phyloP scores from a whole-genome alignment of 2,888 invertebrate genomes.

The Volucella inanis region DNA sequence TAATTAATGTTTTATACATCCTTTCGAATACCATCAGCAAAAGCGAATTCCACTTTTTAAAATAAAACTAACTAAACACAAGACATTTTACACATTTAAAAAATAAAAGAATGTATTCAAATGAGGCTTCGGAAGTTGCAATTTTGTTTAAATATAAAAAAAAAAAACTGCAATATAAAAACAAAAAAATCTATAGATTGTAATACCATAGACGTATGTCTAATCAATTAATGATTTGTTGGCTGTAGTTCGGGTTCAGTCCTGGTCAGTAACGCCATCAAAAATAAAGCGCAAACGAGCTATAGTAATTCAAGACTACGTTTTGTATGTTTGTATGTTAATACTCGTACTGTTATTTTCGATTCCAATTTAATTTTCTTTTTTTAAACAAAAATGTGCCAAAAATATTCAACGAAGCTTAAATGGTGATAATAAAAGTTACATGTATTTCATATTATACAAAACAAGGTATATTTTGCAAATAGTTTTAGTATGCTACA shows the following conservation, averaged over 20 bases:
- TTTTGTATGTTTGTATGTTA: constrained; percentile 51
- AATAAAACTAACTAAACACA: no score
- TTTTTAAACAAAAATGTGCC: constrained; percentile 68
- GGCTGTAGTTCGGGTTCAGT: no score
- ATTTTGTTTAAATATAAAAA: constrained; percentile 58
- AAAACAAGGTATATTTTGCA: constrained; percentile 49
- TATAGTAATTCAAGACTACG: constrained; percentile 31
- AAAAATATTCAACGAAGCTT: constrained; percentile 71
- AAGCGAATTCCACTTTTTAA: no score
- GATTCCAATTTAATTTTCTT: neutral
- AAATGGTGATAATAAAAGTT: constrained; percentile 67
- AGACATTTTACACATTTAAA: neutral
- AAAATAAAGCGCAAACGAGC: constrained; percentile 22
- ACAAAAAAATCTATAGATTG: constrained; percentile 24
- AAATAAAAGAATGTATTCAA: constrained; percentile 40
- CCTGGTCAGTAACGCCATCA: neutral
- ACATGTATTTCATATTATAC: constrained; percentile 72
- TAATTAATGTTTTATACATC: no score
- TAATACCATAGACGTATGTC: constrained; percentile 34
- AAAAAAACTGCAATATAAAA: constrained; percentile 44
- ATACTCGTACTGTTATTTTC: no score
- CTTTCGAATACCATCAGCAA: no score
- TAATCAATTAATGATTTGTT: neutral
- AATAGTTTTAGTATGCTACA: no score
- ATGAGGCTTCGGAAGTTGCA: constrained; percentile 72